Percentiles rank a stretch among this genome's conserved stretches.
phyloP scores from a whole-genome alignment of 2,888 invertebrate species.

The Saturnia japonica region DNA sequence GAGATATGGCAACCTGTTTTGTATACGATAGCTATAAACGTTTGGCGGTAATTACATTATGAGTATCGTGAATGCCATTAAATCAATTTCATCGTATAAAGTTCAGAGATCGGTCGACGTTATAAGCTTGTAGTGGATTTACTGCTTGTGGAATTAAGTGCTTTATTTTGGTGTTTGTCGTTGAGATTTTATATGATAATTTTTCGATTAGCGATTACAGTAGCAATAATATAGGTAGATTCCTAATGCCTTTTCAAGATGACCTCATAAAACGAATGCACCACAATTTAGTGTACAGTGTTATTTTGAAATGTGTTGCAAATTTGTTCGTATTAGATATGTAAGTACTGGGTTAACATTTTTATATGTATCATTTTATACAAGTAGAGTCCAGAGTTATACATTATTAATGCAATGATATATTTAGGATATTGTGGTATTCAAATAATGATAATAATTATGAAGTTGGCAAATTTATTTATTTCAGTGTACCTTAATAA shows the following conservation, averaged over 20 bases:
- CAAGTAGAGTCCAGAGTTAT: conserved; percentile 13
- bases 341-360: background rate
- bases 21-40: conserved; percentile 8
- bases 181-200: conserved; percentile 11
- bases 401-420: conserved; percentile 13
- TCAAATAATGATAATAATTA: background rate
- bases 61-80: background rate
- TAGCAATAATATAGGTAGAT: conserved; percentile 13
- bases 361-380: conserved; percentile 25
- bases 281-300: background rate
- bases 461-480: background rate
- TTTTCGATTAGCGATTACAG: background rate
- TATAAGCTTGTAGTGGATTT: background rate
- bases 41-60: background rate
- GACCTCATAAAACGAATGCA: conserved; percentile 10
- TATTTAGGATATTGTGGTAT: background rate
- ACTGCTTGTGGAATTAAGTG: background rate
- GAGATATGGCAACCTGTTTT: background rate
- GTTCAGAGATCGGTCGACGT: background rate
- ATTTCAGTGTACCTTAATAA: background rate
- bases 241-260: conserved; percentile 10
- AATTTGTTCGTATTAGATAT: conserved; percentile 2
- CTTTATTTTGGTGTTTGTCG: conserved; percentile 9
- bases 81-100: background rate
- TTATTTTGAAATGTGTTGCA: conserved; percentile 1